phyloP scores from a whole-genome alignment of 2,797 vertebrate species.

The Halcyon leucocephala region DNA sequence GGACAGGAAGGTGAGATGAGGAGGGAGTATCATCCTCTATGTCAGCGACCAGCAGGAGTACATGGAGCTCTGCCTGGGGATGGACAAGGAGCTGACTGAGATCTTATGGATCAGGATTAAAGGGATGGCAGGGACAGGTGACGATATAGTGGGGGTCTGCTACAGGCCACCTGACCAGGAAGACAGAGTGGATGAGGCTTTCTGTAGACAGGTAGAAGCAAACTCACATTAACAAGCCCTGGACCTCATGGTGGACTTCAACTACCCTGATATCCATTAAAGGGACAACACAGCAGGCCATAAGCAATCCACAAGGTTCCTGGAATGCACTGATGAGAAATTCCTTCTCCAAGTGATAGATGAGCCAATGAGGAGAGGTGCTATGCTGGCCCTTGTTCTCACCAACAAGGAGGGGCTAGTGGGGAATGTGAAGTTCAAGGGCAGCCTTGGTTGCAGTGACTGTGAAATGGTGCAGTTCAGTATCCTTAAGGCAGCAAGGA shows the following conservation, averaged over 20 bases:
- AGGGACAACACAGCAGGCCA: no score
- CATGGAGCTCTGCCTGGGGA: not conserved
- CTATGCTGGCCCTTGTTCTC: not conserved
- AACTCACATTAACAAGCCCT: no score
- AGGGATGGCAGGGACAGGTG: not conserved
- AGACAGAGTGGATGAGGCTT: not conserved
- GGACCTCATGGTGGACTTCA: no score
- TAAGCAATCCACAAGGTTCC: no score
- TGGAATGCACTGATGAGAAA: no score
- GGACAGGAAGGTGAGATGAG: no score
- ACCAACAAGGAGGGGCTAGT: not conserved
- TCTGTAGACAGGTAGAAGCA: no score
- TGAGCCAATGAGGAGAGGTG: not conserved
- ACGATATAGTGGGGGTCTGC: not conserved
- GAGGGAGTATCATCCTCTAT: not conserved
- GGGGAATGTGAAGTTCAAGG: not conserved
- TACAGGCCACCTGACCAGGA: not conserved
- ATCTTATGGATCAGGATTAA: not conserved
- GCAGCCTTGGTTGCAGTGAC: not conserved
- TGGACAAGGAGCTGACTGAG: not conserved
- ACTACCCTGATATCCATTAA: no score
- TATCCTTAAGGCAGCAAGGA: not conserved
- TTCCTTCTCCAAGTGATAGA: no score
- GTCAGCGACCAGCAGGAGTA: not conserved
- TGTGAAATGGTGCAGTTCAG: not conserved